These are phyloP conservation scores for Drosophila prolongata DNA, from an alignment of 2,888 invertebrate species.

Conservation along the genomic window DNA sequence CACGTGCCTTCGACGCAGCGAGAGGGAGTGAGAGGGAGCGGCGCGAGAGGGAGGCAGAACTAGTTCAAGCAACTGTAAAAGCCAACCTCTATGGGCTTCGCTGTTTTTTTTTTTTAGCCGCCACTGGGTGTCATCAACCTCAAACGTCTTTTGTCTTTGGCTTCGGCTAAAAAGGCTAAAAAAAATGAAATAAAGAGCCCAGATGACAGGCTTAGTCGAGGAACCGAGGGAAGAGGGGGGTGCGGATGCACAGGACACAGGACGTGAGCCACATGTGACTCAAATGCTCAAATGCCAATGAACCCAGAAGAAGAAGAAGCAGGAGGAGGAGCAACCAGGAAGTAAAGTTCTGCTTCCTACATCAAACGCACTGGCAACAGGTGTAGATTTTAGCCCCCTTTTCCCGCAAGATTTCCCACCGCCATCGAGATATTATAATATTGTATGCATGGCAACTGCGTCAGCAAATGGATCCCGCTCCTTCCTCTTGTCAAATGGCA, in stretches of 20 bases:
- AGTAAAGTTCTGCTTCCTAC: slow-evolving; percentile 51
- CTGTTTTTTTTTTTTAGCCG: slow-evolving; percentile 19
- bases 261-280: slow-evolving; percentile 72
- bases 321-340: slow-evolving; percentile 59
- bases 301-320: slow-evolving; percentile 36
- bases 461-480: slow-evolving; percentile 13
- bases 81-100: slow-evolving; percentile 54
- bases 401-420: slow-evolving; percentile 30
- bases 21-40: slow-evolving; percentile 15
- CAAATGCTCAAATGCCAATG: slow-evolving; percentile 61
- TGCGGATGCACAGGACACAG: slow-evolving; percentile 33
- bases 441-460: slow-evolving; percentile 9
- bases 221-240: slow-evolving; percentile 26
- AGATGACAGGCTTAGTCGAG: slow-evolving; percentile 67
- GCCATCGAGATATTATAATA: slow-evolving; percentile 21
- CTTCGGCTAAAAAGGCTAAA: slow-evolving; percentile 48
- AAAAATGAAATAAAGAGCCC: slow-evolving; percentile 44
- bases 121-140: slow-evolving; percentile 74
- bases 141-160: slow-evolving; percentile 74
- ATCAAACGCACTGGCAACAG: slow-evolving; percentile 57
- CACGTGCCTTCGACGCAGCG: slow-evolving; percentile 55
- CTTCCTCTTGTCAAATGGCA: slow-evolving; percentile 29
- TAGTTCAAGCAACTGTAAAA: slow-evolving; percentile 79
- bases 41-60: slow-evolving; percentile 51
- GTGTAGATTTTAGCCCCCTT: slow-evolving; percentile 42